These are phyloP conservation scores for Clivina fossor DNA, from an alignment of 2,888 invertebrate genomes.

Conservation along the genomic window DNA sequence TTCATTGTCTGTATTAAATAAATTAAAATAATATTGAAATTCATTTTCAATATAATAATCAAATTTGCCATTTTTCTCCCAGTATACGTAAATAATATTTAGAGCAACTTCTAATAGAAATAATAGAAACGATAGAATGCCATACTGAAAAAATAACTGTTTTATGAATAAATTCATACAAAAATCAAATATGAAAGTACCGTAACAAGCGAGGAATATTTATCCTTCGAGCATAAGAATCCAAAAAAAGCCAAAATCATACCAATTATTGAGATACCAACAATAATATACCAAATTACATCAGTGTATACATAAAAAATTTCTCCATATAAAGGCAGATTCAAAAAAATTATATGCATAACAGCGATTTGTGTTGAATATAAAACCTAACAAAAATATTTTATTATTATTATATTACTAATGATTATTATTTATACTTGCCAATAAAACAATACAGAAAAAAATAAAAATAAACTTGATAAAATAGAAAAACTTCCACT, in stretches of 20 bases:
- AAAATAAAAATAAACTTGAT: background rate
- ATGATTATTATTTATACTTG: background rate
- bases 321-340: constrained; percentile 12
- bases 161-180: no score
- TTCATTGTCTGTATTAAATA: background rate
- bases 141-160: constrained; percentile 28
- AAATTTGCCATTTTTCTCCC: constrained; percentile 7
- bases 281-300: constrained; percentile 3
- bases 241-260: constrained; percentile 7
- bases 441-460: constrained; percentile 12
- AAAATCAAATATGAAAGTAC: no score
- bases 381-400: constrained; percentile 12
- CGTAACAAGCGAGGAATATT: no score
- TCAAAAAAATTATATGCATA: constrained; percentile 6
- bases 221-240: no score
- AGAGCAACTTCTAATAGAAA: constrained; percentile 18
- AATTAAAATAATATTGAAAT: constrained; percentile 19
- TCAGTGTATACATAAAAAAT: constrained; percentile 17
- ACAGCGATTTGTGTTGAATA: background rate
- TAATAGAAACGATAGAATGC: constrained; percentile 12
- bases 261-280: constrained; percentile 6
- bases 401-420: background rate
- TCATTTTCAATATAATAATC: constrained; percentile 7
- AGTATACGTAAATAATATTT: constrained; percentile 16
- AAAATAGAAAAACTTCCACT: background rate